phyloP scores from a whole-genome alignment of 2,888 invertebrate species.

The Dusona sp. region DNA sequence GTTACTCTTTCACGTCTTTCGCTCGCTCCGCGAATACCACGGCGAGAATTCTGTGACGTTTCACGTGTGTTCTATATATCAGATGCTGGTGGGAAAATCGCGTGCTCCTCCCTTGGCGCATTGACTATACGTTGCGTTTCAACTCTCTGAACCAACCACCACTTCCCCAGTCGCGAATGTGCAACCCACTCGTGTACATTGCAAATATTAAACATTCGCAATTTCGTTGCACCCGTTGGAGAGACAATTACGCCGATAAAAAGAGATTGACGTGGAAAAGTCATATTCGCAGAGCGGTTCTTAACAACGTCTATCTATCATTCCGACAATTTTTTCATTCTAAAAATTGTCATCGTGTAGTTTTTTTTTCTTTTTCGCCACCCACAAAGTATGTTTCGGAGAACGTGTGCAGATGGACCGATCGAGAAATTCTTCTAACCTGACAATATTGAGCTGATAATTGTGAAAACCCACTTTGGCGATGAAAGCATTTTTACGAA shows the following conservation, averaged over 20 bases:
- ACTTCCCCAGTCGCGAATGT: conserved; percentile 74
- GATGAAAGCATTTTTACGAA: background rate
- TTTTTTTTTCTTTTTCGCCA: too few relatives aligned
- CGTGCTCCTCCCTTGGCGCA: conserved; percentile 32
- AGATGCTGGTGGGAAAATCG: conserved; percentile 65
- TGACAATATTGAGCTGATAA: background rate
- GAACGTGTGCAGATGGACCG: too few relatives aligned
- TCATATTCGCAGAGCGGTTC: too few relatives aligned
- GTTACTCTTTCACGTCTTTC: conserved; percentile 57
- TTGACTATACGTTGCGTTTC: conserved; percentile 1
- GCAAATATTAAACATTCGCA: background rate
- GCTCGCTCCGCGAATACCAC: conserved; percentile 71
- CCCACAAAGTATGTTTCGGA: too few relatives aligned
- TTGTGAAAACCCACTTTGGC: background rate
- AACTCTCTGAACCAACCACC: conserved; percentile 56
- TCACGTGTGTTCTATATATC: conserved; percentile 65
- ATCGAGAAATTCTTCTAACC: too few relatives aligned
- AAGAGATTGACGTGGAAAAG: too few relatives aligned
- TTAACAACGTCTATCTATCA: too few relatives aligned
- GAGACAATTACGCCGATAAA: background rate
- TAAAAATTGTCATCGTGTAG: too few relatives aligned
- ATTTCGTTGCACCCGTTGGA: too few relatives aligned
- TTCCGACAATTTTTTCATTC: too few relatives aligned
- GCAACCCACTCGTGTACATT: conserved; percentile 69
- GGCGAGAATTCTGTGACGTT: conserved; percentile 71